phyloP scores from a whole-genome alignment of 2,797 vertebrate genomes.

The Peromyscus aztecus region DNA sequence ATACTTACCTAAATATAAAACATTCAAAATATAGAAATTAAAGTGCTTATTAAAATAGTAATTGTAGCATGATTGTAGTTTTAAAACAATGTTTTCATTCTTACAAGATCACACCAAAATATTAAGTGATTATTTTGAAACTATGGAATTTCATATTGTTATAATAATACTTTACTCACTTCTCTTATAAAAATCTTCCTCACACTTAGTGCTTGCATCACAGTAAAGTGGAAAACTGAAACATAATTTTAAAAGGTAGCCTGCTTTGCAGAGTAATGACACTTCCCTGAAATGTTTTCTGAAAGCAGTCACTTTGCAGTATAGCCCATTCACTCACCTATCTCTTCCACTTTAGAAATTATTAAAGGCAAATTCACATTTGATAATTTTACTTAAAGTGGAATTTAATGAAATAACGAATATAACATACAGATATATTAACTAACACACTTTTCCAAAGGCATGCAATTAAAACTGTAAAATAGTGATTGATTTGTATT shows the following conservation, averaged over 20 bases:
- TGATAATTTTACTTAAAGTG: conserved; percentile 59
- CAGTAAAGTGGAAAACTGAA: conserved; percentile 19
- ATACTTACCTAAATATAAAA: conserved; percentile 51
- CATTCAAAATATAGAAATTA: conserved; percentile 35
- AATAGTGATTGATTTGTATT: conserved; percentile 37
- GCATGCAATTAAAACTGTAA: background rate
- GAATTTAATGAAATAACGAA: conserved; percentile 27
- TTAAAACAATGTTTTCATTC: conserved; percentile 1
- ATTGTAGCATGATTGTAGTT: conserved; percentile 44
- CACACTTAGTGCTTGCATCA: conserved; percentile 23
- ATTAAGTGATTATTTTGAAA: conserved; percentile 46
- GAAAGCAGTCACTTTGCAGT: background rate
- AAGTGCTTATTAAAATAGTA: conserved; percentile 28
- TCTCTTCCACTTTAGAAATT: conserved; percentile 47
- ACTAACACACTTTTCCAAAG: conserved; percentile 17
- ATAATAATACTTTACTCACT: conserved; percentile 48
- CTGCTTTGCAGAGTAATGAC: conserved; percentile 29
- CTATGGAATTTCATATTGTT: conserved; percentile 51
- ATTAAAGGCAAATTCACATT: conserved; percentile 49
- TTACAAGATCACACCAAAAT: conserved; percentile 18
- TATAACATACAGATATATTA: conserved; percentile 34
- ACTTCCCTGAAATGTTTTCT: conserved; percentile 49
- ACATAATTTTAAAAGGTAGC: conserved; percentile 35
- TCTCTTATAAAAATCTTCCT: conserved; percentile 32
- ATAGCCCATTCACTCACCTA: background rate